Evolutionary conservation across 30 jellyfish, hydroid and myxozoan species (phyloP), one percentile per base, ranked within the genome.

Genomic region (Nemopilema nomurai): DNA sequence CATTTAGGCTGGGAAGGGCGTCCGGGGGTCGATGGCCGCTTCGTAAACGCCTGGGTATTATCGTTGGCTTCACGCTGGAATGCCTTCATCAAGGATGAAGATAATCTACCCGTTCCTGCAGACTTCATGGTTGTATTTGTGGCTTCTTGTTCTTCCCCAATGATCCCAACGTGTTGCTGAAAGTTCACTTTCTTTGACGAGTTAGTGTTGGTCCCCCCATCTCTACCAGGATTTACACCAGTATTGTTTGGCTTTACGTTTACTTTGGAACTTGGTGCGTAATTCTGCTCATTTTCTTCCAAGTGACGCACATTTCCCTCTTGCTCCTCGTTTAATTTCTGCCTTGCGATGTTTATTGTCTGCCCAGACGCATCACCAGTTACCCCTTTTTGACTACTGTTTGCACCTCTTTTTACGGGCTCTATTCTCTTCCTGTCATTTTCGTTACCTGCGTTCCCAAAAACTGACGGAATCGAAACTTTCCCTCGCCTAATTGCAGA

Each of bases 1-100:
- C 63, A 20, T 20, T 17, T 13, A 13, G 57, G 13, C 13, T 41
- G 57, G 9, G 57, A 3, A 31, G 20, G 49, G 1, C 69, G 28
- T 4, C 89, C 89, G 27, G 89, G 89, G 26, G 89, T 79, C 18
- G 70, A 74, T 13, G 89, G 89, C 29, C 89, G 74, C 53, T 79
- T 79, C 51, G 41, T 70, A 16, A 31, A 50, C 1, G 81, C 27
- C 63, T 28, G 26, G 0, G 81, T 30, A 8, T 29, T 71, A 23
- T 71, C 81, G 26, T 71, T 25, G 23, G 32, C 51, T 9, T 23
- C 68, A 22, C 66, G 41, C 21, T 79, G 64, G 53, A 79, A 79
- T 8, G 89, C 53, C 23, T 52, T 62, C 41, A 67, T 31, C 65
- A 79, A 24, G 24, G 89, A 79, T 25, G 74, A 41, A 13, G 89